Evolutionary conservation across 2,888 invertebrate species (phyloP).

Genomic region (Formica aserva): DNA sequence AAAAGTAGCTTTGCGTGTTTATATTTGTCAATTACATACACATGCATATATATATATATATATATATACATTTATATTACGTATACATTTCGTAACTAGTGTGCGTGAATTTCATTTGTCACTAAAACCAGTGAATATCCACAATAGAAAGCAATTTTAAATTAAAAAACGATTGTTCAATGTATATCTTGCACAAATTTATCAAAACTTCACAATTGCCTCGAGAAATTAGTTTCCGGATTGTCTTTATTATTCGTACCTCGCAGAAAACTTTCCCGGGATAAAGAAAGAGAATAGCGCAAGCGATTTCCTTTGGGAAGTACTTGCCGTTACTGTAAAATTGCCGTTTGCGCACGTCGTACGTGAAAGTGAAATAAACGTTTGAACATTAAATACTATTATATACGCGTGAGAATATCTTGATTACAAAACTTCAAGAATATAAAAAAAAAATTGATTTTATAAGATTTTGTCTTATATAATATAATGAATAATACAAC

Average conservation of each 20-base stretch:
- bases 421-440: background rate
- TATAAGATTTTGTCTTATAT: background rate
- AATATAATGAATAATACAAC: background rate
- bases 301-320: constrained; percentile 36
- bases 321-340: constrained; percentile 27
- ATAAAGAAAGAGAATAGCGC: background rate
- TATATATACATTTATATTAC: background rate
- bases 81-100: background rate
- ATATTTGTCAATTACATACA: background rate
- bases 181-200: background rate
- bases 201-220: background rate
- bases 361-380: background rate
- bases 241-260: background rate
- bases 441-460: background rate
- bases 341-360: background rate
- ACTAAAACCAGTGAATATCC: background rate
- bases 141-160: background rate
- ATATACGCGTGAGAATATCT: background rate
- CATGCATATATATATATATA: too few relatives aligned
- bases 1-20: background rate
- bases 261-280: background rate
- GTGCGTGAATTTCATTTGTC: background rate
- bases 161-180: background rate
- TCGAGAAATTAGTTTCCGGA: background rate
- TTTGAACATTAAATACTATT: background rate